These are phyloP conservation scores for Orthosia cruda DNA, from an alignment of 2,888 invertebrate genomes.

Conservation along the genomic window DNA sequence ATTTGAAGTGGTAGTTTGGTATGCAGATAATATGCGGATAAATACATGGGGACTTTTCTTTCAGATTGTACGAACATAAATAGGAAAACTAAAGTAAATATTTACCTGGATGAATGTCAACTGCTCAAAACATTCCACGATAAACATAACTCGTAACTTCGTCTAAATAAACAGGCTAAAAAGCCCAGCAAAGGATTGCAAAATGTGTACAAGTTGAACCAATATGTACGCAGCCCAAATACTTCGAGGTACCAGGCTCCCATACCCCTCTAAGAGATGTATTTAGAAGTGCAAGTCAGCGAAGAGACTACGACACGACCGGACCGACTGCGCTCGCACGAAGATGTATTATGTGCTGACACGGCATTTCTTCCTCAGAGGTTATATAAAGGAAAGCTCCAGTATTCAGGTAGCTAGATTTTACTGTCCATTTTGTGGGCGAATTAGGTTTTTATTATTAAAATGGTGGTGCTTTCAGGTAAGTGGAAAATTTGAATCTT, in stretches of 20 bases:
- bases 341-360: conserved; percentile 65
- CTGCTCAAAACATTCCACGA: conserved; percentile 12
- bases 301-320: conserved; percentile 56
- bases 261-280: conserved; percentile 55
- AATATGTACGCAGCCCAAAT: conserved; percentile 44
- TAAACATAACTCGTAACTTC: conserved; percentile 22
- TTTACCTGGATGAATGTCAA: not conserved
- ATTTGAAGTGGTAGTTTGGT: not conserved
- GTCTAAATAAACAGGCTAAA: conserved; percentile 23
- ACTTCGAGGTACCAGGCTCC: conserved; percentile 46
- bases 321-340: conserved; percentile 62
- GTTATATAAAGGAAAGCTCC: conserved; percentile 48
- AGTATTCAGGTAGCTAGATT: conserved; percentile 60
- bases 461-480: conserved; percentile 53
- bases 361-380: conserved; percentile 44
- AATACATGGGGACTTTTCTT: not conserved
- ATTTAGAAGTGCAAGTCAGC: conserved; percentile 65
- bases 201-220: conserved; percentile 36
- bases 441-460: conserved; percentile 64
- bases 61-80: not conserved
- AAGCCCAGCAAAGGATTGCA: conserved; percentile 33
- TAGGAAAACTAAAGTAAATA: conserved; percentile 1
- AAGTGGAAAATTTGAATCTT: conserved; percentile 52
- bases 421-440: conserved; percentile 55
- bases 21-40: not conserved